These are phyloP conservation scores for Cantharis rufa DNA, from an alignment of 2,888 invertebrate species.

Conservation along the genomic window DNA sequence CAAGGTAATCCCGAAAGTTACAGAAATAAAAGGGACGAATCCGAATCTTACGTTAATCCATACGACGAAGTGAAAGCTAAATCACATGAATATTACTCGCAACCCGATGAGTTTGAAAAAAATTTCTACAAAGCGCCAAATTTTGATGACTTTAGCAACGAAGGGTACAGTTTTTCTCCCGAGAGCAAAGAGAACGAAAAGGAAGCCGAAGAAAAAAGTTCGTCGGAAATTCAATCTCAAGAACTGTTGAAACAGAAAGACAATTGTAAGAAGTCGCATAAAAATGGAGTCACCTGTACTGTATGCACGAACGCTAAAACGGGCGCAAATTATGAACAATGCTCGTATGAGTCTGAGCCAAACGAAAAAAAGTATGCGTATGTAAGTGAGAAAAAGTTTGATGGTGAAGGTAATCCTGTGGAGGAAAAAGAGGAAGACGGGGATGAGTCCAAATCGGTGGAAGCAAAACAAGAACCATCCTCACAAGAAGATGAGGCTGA, in stretches of 20 bases:
- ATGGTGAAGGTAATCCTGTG: slow-evolving; percentile 63
- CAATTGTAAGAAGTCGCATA: slow-evolving; percentile 67
- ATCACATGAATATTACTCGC: slow-evolving; percentile 53
- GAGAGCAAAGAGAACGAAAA: slow-evolving; percentile 59
- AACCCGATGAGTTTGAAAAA: slow-evolving; percentile 60
- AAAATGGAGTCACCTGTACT: slow-evolving; percentile 70
- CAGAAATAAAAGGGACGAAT: slow-evolving; percentile 55
- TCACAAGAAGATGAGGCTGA: slow-evolving; percentile 8
- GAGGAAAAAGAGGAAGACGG: slow-evolving; percentile 54
- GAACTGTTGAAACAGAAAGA: slow-evolving; percentile 64
- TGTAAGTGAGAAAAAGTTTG: slow-evolving; percentile 66
- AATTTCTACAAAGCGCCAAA: slow-evolving; percentile 52
- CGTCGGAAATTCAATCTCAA: slow-evolving; percentile 66
- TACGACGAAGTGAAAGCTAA: slow-evolving; percentile 60
- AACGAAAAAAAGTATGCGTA: slow-evolving; percentile 72
- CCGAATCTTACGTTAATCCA: slow-evolving; percentile 56
- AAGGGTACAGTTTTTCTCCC: slow-evolving; percentile 56
- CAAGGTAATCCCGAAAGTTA: slow-evolving; percentile 50
- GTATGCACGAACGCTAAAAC: slow-evolving; percentile 76
- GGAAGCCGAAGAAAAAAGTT: slow-evolving; percentile 62
- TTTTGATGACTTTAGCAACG: slow-evolving; percentile 51
- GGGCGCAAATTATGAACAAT: slow-evolving; percentile 78
- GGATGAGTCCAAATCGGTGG: slow-evolving; percentile 46
- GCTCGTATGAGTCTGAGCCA: slow-evolving; percentile 76
- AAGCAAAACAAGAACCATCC: slow-evolving; percentile 8